Evolutionary conservation across 2,888 invertebrate species (phyloP).

Genomic region (Furcula furcula): DNA sequence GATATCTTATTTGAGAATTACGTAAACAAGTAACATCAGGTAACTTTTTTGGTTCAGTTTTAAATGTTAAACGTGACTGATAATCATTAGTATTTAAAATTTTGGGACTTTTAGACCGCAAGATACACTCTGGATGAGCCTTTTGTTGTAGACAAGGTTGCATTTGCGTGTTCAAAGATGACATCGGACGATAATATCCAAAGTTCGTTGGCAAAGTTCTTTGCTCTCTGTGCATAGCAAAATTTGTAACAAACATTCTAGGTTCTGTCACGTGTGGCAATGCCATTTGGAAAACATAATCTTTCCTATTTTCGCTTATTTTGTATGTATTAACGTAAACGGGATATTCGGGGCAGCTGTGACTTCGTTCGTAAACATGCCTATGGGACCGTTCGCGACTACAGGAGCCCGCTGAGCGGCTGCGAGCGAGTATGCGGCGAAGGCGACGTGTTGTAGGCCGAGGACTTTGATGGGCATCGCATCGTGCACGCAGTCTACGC

Average conservation of each 20-base stretch:
- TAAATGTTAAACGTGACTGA: conserved; percentile 17
- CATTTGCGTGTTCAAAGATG: conserved; percentile 13
- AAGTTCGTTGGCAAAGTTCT: conserved; percentile 24
- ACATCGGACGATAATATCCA: conserved; percentile 25
- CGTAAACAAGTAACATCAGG: conserved; percentile 36
- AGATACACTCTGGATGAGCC: conserved; percentile 8
- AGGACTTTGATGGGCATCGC: conserved; percentile 19
- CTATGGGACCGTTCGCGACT: conserved; percentile 43
- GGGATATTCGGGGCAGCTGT: conserved; percentile 60
- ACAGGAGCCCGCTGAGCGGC: conserved; percentile 56
- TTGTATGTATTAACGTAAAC: conserved; percentile 51
- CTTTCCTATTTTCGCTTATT: conserved; percentile 50
- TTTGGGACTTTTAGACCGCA: conserved; percentile 8
- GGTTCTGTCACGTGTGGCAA: conserved; percentile 20
- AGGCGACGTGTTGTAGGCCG: conserved; percentile 44
- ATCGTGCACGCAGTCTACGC: conserved; percentile 34
- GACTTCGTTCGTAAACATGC: conserved; percentile 53
- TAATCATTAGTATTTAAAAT: conserved; percentile 22
- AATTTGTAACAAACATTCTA: conserved; percentile 12
- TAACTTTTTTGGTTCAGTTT: conserved; percentile 29
- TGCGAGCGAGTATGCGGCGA: conserved; percentile 53
- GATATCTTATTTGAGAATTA: conserved; percentile 25
- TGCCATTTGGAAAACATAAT: conserved; percentile 50
- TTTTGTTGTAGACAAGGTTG: conserved; percentile 18
- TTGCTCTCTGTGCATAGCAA: conserved; percentile 25